These are phyloP conservation scores for Pseudochirops cupreus DNA, from an alignment of 2,797 vertebrate genomes.

Conservation along the genomic window DNA sequence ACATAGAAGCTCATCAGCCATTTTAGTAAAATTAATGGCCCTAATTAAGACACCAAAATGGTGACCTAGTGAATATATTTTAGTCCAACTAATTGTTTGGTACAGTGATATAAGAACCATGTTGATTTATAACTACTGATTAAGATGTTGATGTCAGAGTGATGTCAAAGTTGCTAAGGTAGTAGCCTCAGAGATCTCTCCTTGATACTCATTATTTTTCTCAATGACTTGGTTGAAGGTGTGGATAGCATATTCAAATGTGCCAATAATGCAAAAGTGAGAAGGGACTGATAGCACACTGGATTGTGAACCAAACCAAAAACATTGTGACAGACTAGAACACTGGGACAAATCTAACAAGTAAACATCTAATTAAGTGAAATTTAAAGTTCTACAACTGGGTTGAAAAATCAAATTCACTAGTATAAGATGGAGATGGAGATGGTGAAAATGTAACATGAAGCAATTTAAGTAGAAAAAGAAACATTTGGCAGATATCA, in stretches of 20 bases:
- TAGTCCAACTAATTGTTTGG: not conserved
- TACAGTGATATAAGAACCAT: not conserved
- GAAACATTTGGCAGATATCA: not conserved
- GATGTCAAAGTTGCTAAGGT: not conserved
- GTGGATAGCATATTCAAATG: not conserved
- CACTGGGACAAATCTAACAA: no score
- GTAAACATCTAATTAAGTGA: no score
- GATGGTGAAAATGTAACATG: no score
- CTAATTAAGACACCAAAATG: conserved; percentile 23
- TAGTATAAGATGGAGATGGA: no score
- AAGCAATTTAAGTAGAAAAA: not conserved
- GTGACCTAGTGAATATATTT: conserved; percentile 1
- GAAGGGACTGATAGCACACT: not conserved
- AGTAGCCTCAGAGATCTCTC: not conserved
- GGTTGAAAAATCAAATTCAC: no score
- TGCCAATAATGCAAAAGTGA: not conserved
- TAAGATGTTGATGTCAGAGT: not conserved
- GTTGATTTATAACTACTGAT: no score
- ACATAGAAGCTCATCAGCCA: not conserved
- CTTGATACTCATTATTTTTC: not conserved
- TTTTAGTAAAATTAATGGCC: conserved; percentile 24
- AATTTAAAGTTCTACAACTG: no score
- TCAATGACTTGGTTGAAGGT: not conserved
- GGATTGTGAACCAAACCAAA: not conserved
- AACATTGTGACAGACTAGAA: no score